Evolutionary conservation across 2,113 vertebrate genomes (phyloP).

Genomic region (Athene cunicularia): DNA sequence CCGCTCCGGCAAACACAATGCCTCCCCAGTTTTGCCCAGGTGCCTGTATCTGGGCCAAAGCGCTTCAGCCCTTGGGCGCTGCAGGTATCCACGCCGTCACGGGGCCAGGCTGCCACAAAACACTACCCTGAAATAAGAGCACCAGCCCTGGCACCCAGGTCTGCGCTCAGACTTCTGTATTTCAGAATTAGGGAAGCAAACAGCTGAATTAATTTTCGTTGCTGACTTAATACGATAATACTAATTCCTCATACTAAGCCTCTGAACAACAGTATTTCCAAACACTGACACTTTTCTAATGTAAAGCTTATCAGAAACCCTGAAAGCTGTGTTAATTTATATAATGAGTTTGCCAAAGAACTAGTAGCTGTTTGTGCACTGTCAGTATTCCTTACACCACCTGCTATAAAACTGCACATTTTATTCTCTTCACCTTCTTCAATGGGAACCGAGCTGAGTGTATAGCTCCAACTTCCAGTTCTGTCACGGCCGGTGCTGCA

Average conservation of each 20-base stretch:
- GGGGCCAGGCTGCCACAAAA: background rate
- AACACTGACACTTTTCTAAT: background rate
- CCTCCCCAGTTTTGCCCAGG: background rate
- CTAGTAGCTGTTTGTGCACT: background rate
- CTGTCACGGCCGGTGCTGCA: conserved; percentile 71
- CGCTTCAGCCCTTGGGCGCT: background rate
- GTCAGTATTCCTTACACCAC: background rate
- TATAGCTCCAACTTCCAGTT: conserved; percentile 87
- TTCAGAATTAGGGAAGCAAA: background rate
- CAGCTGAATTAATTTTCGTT: background rate
- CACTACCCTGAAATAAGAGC: background rate
- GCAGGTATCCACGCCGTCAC: fast-evolving
- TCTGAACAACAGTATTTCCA: background rate
- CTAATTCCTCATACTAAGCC: background rate
- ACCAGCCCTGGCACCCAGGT: background rate
- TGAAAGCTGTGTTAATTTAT: background rate
- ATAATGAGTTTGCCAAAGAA: background rate
- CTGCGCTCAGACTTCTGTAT: background rate
- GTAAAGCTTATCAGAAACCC: background rate
- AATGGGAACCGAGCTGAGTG: conserved; percentile 46
- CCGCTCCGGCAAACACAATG: background rate
- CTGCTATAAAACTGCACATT: background rate
- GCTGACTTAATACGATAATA: background rate
- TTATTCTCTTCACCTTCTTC: conserved; percentile 81
- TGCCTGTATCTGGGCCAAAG: fast-evolving